These are phyloP conservation scores for Acanthopleura granulata DNA, from an alignment of 2,888 invertebrate genomes.

Conservation along the genomic window DNA sequence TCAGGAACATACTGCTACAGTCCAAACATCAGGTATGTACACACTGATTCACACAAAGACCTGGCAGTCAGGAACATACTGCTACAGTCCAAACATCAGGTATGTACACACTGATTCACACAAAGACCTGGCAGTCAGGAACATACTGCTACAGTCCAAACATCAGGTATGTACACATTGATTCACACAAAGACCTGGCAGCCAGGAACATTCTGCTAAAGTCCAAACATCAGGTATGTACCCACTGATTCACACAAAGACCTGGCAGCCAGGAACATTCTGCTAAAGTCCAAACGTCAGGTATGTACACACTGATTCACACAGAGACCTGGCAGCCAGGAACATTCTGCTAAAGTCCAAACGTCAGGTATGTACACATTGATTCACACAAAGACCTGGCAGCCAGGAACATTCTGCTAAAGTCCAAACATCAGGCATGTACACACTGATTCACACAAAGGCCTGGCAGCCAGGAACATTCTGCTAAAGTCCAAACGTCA, in stretches of 20 bases:
- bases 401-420: constrained; percentile 89
- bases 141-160: constrained; percentile 85
- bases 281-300: constrained; percentile 80
- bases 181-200: constrained; percentile 95
- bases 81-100: constrained; percentile 78
- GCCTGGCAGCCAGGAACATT: no score
- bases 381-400: constrained; percentile 94
- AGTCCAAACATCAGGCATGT: constrained; percentile 78
- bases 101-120: constrained; percentile 90
- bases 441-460: not conserved
- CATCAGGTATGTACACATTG: constrained; percentile 77
- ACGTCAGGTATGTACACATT: constrained; percentile 80
- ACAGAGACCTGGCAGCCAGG: constrained; percentile 91
- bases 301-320: constrained; percentile 79
- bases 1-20: constrained; percentile 89
- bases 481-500: no score
- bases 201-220: constrained; percentile 89
- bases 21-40: constrained; percentile 74
- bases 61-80: constrained; percentile 93
- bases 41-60: constrained; percentile 83
- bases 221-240: constrained; percentile 79
- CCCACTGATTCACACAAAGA: constrained; percentile 78
- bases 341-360: constrained; percentile 88
- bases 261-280: constrained; percentile 91
- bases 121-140: constrained; percentile 91